Evolutionary conservation across 1,140 invertebrate genomes (phyloP).

Genomic region (Stenopsyche tienmushanensis): DNA sequence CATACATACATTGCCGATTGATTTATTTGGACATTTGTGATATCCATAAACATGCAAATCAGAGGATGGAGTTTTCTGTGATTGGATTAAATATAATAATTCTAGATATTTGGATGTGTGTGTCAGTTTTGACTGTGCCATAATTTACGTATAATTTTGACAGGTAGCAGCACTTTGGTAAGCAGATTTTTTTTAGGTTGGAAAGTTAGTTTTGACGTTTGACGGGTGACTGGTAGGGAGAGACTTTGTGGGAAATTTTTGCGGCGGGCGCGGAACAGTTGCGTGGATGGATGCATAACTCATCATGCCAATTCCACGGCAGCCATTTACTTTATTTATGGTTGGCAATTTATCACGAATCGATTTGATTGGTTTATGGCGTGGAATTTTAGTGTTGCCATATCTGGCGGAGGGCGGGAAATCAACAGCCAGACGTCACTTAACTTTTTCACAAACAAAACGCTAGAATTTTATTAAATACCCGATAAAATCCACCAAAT

Average conservation of each 20-base stretch:
- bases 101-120: no score
- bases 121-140: no score
- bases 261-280: conserved; percentile 44
- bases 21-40: no score
- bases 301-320: conserved; percentile 53
- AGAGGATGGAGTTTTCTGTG: no score
- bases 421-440: conserved; percentile 38
- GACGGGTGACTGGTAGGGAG: neutral
- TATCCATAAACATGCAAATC: no score
- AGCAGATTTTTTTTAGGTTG: neutral
- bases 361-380: conserved; percentile 55
- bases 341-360: conserved; percentile 51
- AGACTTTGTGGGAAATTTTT: conserved; percentile 28
- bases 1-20: no score
- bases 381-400: conserved; percentile 48
- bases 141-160: conserved; percentile 21
- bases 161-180: conserved; percentile 4
- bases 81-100: no score
- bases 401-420: conserved; percentile 38
- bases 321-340: conserved; percentile 56
- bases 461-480: conserved; percentile 1
- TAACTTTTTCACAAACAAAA: conserved; percentile 34
- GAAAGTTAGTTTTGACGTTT: conserved; percentile 26
- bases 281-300: conserved; percentile 52
- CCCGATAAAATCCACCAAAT: neutral